Conservation (phyloP, 2,113 vertebrate species). For the Cervus canadensis region DNA sequence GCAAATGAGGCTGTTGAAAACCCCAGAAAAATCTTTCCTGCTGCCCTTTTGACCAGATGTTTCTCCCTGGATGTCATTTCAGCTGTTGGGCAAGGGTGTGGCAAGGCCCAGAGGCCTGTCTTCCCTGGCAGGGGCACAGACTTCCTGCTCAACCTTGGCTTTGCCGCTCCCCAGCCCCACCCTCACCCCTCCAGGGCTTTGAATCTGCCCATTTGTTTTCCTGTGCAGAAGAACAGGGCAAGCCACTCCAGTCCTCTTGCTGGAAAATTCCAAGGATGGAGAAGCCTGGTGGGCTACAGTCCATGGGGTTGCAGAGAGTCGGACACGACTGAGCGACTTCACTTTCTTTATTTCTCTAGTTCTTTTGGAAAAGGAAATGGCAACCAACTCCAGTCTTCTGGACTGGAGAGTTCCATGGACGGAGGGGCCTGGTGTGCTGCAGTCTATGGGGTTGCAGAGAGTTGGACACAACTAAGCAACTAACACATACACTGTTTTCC, state of each 20-base stretch:
- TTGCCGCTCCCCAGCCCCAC: not conserved
- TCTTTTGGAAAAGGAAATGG: too few relatives aligned
- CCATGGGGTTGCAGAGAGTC: not conserved
- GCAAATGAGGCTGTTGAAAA: not conserved
- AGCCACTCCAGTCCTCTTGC: not conserved
- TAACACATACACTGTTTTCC: not conserved
- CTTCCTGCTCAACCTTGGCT: not conserved
- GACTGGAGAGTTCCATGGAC: too few relatives aligned
- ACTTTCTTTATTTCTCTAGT: too few relatives aligned
- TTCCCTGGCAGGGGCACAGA: not conserved
- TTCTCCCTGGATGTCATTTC: not conserved
- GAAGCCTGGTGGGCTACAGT: not conserved
- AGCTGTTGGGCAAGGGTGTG: not conserved
- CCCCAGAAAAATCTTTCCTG: not conserved
- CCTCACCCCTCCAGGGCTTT: accelerated
- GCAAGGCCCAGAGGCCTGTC: not conserved
- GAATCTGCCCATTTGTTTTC: too few relatives aligned
- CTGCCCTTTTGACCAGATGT: not conserved
- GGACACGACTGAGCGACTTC: too few relatives aligned
- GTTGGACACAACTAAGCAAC: too few relatives aligned
- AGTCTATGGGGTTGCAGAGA: too few relatives aligned
- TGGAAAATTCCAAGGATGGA: not conserved
- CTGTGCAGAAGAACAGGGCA: too few relatives aligned
- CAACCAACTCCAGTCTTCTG: too few relatives aligned
- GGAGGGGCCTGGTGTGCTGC: too few relatives aligned